Percentiles rank a stretch among this genome's conserved stretches.
These are phyloP conservation scores for Chrysomallon squamiferum DNA, from an alignment of 1,140 invertebrate genomes.

Conservation along the genomic window DNA sequence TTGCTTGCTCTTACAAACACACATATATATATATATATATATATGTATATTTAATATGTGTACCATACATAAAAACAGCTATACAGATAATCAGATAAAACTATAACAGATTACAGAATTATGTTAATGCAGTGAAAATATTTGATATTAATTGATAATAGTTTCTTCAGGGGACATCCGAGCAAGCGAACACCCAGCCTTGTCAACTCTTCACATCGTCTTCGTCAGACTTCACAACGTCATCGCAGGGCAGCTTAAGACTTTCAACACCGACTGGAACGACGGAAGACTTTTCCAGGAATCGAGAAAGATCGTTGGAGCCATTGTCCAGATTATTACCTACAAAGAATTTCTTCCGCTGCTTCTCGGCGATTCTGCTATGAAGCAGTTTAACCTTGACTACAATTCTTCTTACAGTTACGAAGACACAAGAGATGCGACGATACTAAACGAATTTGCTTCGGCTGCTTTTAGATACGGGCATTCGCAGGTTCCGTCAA, in stretches of 20 bases:
- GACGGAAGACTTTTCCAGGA: slow-evolving; percentile 86
- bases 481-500: slow-evolving; percentile 13
- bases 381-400: slow-evolving; percentile 13
- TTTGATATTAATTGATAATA: no score
- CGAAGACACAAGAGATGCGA: not conserved
- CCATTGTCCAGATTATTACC: slow-evolving; percentile 91
- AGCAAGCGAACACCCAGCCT: slow-evolving; percentile 30
- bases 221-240: slow-evolving; percentile 96
- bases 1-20: no score
- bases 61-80: no score
- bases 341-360: slow-evolving; percentile 66
- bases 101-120: no score
- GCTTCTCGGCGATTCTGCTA: slow-evolving; percentile 16
- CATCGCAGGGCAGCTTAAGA: slow-evolving; percentile 76
- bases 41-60: no score
- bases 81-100: no score
- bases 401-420: not conserved
- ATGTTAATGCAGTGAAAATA: no score
- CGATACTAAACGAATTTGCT: not conserved
- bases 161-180: no score
- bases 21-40: no score
- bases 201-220: slow-evolving; percentile 92
- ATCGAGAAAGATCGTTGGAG: slow-evolving; percentile 86
- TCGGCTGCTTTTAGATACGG: slow-evolving; percentile 8
- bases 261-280: slow-evolving; percentile 85